Evolutionary conservation across 1,140 invertebrate genomes (phyloP).

Genomic region (Fopius arisanus): DNA sequence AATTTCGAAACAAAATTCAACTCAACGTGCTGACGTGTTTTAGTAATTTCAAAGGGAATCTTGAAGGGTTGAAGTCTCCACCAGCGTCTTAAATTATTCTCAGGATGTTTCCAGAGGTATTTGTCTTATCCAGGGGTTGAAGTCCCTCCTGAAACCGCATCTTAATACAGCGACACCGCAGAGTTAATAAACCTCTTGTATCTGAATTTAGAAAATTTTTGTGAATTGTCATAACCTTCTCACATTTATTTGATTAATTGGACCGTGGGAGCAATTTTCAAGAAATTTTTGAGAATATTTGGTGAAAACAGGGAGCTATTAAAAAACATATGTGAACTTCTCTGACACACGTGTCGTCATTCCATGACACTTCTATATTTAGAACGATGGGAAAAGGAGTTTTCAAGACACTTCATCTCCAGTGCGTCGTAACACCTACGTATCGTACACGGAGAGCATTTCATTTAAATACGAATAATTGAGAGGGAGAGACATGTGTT

Average conservation of each 20-base stretch:
- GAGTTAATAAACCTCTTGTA: slow-evolving; percentile 47
- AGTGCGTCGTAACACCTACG: slow-evolving; percentile 27
- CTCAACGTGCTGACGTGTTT: neutral
- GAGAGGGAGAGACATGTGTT: neutral
- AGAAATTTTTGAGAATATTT: neutral
- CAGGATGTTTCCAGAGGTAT: slow-evolving; percentile 43
- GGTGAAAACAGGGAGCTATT: neutral
- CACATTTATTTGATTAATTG: neutral
- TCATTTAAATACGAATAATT: neutral
- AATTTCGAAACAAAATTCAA: neutral
- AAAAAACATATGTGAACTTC: slow-evolving; percentile 38
- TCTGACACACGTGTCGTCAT: slow-evolving; percentile 34
- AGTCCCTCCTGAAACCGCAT: slow-evolving; percentile 39
- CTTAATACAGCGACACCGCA: slow-evolving; percentile 46
- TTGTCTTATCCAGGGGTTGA: slow-evolving; percentile 42
- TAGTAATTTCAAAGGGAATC: slow-evolving; percentile 1
- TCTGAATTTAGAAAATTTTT: neutral
- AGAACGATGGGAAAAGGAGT: slow-evolving; percentile 51
- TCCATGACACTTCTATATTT: slow-evolving; percentile 52
- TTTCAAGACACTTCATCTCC: slow-evolving; percentile 21
- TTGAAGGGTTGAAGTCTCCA: neutral
- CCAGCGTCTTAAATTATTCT: slow-evolving; percentile 43
- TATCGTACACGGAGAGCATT: neutral
- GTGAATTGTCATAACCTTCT: neutral
- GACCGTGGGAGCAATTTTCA: neutral